Evolutionary conservation across 2,113 vertebrate genomes (phyloP), one percentile per base, ranked within the genome.

Genomic region (Prietella phreatophila): DNA sequence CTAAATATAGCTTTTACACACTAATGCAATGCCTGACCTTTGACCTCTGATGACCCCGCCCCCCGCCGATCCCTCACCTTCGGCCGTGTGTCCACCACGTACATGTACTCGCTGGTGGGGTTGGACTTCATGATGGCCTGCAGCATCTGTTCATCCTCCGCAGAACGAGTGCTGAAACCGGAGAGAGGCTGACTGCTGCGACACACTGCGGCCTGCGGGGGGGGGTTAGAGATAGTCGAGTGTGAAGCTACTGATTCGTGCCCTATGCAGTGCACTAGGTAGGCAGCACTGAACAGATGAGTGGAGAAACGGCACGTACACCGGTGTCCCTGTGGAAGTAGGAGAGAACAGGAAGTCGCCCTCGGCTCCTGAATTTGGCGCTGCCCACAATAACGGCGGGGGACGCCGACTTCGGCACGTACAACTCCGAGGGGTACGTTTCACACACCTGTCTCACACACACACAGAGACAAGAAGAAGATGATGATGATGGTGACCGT

Each of bases 101-200:
- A 99, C 87, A 99, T 94, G 92, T 96, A 97, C 91, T 98, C 96
- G 73, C 97, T 98, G 86, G 96, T 96, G 0, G 98, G 98, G 86
- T 99, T 99, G 92, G 98, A 97, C 93, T 97, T 99, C 93, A 97
- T 96, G 91, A 99, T 95, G 69, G 96, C 96, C 92, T 98, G 97
- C 27, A 99, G 96, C 97, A 99, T 98, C 94, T 97, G 94, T 89
- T 99, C 98, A 0, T 99, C 98, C 86, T 99, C 98, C 82, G 97
- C 95, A 91, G 97, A 98, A 53, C 98, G 97, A 67, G 97, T 97
- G 17, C 97, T 99, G 91, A 99, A 99, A 79, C 98, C 98, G 0
- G 98, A 97, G 67, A 99, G 93, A 6, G 98, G 98, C 93, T 99
- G 98, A 92, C 98, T 99, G 90, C 98, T 99, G 58, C 98, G 94